These are phyloP conservation scores for Vandiemenella viatica DNA, from an alignment of 2,888 invertebrate species.

Conservation along the genomic window DNA sequence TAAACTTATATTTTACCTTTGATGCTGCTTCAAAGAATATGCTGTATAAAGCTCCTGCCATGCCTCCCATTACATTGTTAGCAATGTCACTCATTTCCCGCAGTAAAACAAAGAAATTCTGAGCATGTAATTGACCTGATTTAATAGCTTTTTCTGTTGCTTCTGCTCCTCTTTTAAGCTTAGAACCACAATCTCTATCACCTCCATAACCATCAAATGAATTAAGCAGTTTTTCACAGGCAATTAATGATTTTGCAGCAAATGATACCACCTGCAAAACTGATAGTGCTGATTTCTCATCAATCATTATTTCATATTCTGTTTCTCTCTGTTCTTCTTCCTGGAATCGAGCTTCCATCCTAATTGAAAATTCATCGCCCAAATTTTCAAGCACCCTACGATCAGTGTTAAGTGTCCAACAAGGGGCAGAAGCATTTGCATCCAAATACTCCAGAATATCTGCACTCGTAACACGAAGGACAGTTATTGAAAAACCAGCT, in stretches of 20 bases:
- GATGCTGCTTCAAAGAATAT: slow-evolving; percentile 54
- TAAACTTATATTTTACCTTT: slow-evolving; percentile 3
- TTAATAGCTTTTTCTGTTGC: slow-evolving; percentile 25
- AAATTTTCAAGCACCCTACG: background rate
- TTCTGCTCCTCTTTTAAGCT: slow-evolving; percentile 42
- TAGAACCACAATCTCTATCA: slow-evolving; percentile 62
- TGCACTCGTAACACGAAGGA: slow-evolving; percentile 38
- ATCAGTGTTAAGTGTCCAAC: slow-evolving; percentile 36
- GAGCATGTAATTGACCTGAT: background rate
- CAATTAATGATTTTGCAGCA: slow-evolving; percentile 25
- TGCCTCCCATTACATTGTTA: slow-evolving; percentile 59
- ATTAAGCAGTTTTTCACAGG: slow-evolving; percentile 13
- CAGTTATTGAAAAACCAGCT: slow-evolving; percentile 59
- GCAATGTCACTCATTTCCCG: slow-evolving; percentile 32
- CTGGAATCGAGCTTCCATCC: background rate
- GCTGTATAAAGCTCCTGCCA: slow-evolving; percentile 64
- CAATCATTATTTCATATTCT: background rate
- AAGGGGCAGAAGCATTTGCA: slow-evolving; percentile 37
- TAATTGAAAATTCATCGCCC: background rate
- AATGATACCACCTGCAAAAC: slow-evolving; percentile 5
- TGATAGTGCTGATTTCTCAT: background rate
- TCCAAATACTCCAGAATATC: slow-evolving; percentile 41
- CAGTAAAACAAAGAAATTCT: slow-evolving; percentile 13
- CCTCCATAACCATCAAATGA: slow-evolving; percentile 52
- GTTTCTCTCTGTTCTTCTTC: background rate